Base-by-base conservation (phyloP, 2,113 vertebrate species). In the Crotalus viridis region DNA sequence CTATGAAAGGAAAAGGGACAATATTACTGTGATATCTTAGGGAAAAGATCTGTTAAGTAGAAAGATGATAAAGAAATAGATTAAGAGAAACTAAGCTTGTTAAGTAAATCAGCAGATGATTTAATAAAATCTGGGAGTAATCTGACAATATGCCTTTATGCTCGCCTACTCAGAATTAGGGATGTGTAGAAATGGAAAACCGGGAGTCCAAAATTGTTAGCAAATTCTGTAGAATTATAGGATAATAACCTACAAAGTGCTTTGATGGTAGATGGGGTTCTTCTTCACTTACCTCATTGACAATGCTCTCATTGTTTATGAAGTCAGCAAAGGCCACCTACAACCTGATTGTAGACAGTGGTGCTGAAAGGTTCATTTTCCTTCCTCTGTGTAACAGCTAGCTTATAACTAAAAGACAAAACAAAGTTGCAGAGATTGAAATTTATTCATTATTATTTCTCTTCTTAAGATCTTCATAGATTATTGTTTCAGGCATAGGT, bases 371-470 rank as follows among this genome's bases (percentile, higher is more conserved):
- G 96, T 86, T 99, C 99, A 0, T 93, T 89, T 85, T 99, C 99
- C 95, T 99, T 99, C 52, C 98, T 94, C 43, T 96, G 98, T 2
- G 98, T 99, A 94, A 99, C 98, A 0, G 98, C 98, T 46, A 99
- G 97, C 93, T 99, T 99, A 95, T 99, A 99, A 96, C 99, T 99
- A 91, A n/a, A 94, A 90, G 94, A 54, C 90, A 94, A 85, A 85
- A 2, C 10, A 87, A 88, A 10, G 39, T 15, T 51, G 24, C 55
- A 33, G 56, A 57, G 21, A 57, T 22, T 24, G 5, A 57, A 5
- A 22, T 57, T 57, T 57, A 57, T 57, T 57, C 5, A 5, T 57
- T 21, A 69, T 69, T 74, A 33, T 33, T 33, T 74, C 4, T n/a
- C 28, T 74, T 74, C 5, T 74, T 74, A 74, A 69, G n/a, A 17